Evolutionary conservation across 2,888 invertebrate species (phyloP), one percentile per base, ranked within the genome.

Genomic region (Sepioteuthis lessoniana): DNA sequence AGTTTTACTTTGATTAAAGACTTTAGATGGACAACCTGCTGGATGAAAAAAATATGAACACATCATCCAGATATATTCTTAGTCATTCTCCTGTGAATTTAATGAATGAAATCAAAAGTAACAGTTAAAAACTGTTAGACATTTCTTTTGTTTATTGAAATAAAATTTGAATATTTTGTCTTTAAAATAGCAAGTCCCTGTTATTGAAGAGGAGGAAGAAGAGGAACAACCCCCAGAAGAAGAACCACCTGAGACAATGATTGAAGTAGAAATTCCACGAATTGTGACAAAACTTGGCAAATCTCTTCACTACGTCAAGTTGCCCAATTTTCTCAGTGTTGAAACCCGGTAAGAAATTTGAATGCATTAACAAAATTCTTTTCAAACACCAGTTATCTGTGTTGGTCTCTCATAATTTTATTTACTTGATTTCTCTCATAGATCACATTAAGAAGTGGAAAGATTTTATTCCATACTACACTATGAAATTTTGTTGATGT

Each of bases 291-390:
- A 99, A 97, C 97, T 99, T 1, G 99, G 99, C 94, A 96, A 96
- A 94, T 94, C 95, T 38, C 94, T 99, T 96, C 99, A 99, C 97
- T 99, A 99, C 96, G 99, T 99, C 0, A 99, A 99, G 97, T 97
- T 99, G 94, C 99, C 99, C 4, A 99, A 99, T 97, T 99, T 99
- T 97, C 98, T 99, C 96, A 99, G 99, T 0, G 99, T 99, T 90
- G 99, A 99, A 97, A 99, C 99, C 0, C 98, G 97, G 97, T 92
- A 47, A 31, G 25, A 31, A n/a, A 38, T 13, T 91, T 35, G 37
- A 10, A 42, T 25, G 21, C 19, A 13, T 38, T 42, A 42, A 37
- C 38, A 0, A 13, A 13, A 38, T 35, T n/a, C 38, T 21, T 35
- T 38, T 90, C 7, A 31, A 25, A 31, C 90, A 35, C 91, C 21